A percentile compares a stretch with the other conserved stretches of the same genome.
phyloP scores from a whole-genome alignment of 2,113 vertebrate species.

The Dicentrarchus labrax region DNA sequence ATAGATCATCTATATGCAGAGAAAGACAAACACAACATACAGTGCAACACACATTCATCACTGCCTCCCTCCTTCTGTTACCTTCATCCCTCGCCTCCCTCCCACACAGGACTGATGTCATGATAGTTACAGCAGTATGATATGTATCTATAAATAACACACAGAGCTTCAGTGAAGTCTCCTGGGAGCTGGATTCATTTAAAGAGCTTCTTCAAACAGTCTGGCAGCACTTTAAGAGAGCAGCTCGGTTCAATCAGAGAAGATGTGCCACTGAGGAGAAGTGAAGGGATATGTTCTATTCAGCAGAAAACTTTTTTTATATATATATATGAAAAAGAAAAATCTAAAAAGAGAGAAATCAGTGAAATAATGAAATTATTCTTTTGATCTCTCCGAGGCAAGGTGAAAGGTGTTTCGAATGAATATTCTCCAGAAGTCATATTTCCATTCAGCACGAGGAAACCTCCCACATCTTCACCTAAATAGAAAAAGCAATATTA shows the following conservation, averaged over 20 bases:
- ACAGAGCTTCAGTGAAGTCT: slow-evolving; percentile 22
- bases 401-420: not conserved
- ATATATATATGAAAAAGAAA: slow-evolving; percentile 29
- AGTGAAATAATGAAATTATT: slow-evolving; percentile 26
- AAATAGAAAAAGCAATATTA: not conserved
- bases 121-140: slow-evolving; percentile 18
- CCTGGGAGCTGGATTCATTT: slow-evolving; percentile 38
- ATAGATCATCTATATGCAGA: not conserved
- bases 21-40: not conserved
- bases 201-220: slow-evolving; percentile 53
- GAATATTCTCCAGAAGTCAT: slow-evolving; percentile 10
- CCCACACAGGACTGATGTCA: slow-evolving; percentile 25
- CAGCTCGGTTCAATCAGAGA: slow-evolving; percentile 17
- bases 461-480: not conserved
- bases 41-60: not conserved
- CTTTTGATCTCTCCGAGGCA: slow-evolving; percentile 35
- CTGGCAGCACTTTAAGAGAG: slow-evolving; percentile 19
- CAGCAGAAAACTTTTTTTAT: slow-evolving; percentile 20
- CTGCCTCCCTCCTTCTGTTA: not conserved
- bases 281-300: slow-evolving; percentile 4
- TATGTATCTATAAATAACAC: slow-evolving; percentile 64
- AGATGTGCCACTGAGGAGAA: slow-evolving; percentile 23
- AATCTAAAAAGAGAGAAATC: slow-evolving; percentile 4
- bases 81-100: not conserved
- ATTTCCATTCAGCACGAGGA: slow-evolving; percentile 7